Evolutionary conservation across 2,113 vertebrate genomes (phyloP), one percentile per base, ranked within the genome.

Genomic region (Seriola rivoliana): DNA sequence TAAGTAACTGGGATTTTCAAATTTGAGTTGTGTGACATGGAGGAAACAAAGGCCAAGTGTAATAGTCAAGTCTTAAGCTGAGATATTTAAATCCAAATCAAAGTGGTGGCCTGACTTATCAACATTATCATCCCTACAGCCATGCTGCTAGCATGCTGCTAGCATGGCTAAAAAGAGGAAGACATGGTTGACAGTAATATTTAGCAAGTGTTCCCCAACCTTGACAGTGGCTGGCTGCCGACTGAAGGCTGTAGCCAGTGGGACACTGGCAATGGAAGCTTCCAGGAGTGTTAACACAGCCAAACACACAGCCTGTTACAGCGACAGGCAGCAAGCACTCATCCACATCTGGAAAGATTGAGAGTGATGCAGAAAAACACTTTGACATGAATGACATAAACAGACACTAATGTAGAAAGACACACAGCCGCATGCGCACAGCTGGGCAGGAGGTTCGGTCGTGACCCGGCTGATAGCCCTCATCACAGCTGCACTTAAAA

Each of bases 191-290:
- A 54, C 0, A 12, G 57, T 32, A n/a, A 65, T 40, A 17, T 70
- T 38, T n/a, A 64, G 17, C 1, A 10, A 54, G 70, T 67, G 32
- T 36, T 21, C 12, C 3, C 83, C 62, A 21, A 93, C 92, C 91
- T 85, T 73, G 64, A 34, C 92, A 93, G 46, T 84, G 82, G 34
- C 68, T 59, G 23, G 86, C 74, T 44, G 57, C 50, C 38, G 71
- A 44, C n/a, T 57, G 85, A 32, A 85, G 67, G 8, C 38, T 79
- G 82, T 93, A 90, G 42, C 92, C 93, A 19, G 50, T 14, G 38
- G 91, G 89, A 86, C 90, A 92, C 42, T 71, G 81, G 62, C 93
- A 94, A 55, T 54, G 58, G 74, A 91, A 91, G 69, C 89, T 93
- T 46, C 92, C 93, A 1, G 80, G 81, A 3, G 81, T 86, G 81